A percentile compares a stretch with the other conserved stretches of the same genome.
These are phyloP conservation scores for Montipora cactus DNA, from an alignment of 64 coral and sea anemone species.

Conservation along the genomic window DNA sequence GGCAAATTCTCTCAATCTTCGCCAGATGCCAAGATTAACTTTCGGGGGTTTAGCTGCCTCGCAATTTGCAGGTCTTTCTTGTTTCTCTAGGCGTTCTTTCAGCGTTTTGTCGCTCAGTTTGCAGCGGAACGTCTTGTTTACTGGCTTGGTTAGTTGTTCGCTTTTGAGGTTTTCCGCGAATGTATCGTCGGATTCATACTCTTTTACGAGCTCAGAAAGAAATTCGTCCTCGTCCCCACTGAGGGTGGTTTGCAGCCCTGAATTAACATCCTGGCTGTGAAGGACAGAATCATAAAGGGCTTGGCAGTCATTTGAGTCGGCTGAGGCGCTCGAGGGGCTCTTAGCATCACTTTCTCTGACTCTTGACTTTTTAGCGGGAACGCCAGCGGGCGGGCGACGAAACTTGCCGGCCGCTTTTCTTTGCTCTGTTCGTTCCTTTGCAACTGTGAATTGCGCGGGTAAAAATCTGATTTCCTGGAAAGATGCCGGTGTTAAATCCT, in stretches of 20 bases:
- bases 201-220: constrained; percentile 3
- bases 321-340: background rate
- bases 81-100: background rate
- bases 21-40: constrained; percentile 44
- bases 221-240: constrained; percentile 21
- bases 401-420: background rate
- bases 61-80: constrained; percentile 38
- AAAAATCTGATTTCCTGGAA: background rate
- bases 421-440: background rate
- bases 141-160: background rate
- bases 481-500: no score
- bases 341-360: background rate
- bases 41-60: constrained; percentile 20
- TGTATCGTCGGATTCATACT: constrained; percentile 23
- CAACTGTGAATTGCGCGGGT: constrained; percentile 7
- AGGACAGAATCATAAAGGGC: background rate
- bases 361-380: constrained; percentile 1
- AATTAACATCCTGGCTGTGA: background rate
- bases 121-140: constrained; percentile 27
- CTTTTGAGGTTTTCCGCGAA: background rate
- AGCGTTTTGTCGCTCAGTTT: constrained; percentile 25
- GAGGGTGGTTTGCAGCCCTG: background rate
- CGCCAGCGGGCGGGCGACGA: background rate
- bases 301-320: background rate
- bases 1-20: background rate